Conservation (phyloP, 2,113 vertebrate species). For the Ptilorrhoa leucosticta region DNA sequence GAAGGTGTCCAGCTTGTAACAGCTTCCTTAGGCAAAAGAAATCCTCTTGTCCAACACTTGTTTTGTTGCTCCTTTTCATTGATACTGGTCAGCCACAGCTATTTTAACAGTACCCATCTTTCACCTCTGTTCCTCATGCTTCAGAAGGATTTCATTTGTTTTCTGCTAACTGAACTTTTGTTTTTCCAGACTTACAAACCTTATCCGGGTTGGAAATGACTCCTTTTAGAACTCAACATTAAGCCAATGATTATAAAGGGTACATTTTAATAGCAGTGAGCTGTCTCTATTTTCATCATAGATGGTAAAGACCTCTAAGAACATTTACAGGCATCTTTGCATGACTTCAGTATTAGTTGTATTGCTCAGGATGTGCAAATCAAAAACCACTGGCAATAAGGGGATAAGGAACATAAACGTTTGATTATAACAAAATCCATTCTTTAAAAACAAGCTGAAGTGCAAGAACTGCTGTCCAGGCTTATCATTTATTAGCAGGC, state of each 20-base stretch:
- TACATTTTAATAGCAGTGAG: background rate
- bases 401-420: background rate
- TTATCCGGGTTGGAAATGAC: background rate
- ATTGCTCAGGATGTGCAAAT: background rate
- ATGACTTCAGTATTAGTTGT: background rate
- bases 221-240: background rate
- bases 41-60: background rate
- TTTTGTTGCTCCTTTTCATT: background rate
- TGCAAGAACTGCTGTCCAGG: background rate
- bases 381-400: background rate
- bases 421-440: background rate
- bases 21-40: background rate
- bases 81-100: background rate
- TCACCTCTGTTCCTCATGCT: background rate
- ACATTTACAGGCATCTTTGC: background rate
- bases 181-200: background rate
- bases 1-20: background rate
- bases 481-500: background rate
- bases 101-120: background rate
- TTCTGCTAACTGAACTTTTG: background rate
- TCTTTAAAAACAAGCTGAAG: background rate
- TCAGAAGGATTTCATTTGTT: background rate
- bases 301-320: background rate
- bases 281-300: background rate
- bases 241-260: background rate